Conservation (phyloP, 2,888 invertebrate genomes). For the Himalopsyche kuldschensis region DNA sequence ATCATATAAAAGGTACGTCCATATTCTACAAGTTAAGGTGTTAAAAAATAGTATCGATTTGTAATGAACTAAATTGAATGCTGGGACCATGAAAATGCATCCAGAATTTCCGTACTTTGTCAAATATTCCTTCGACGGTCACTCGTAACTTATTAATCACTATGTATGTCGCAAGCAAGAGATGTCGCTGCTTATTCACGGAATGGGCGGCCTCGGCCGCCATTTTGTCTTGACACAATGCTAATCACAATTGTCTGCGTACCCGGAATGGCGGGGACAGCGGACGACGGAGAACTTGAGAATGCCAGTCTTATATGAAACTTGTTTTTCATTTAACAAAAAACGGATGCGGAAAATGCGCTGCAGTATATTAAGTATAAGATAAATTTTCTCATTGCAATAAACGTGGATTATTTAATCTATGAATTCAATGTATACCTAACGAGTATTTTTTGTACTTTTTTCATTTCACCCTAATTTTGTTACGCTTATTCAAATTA, state of each 20-base stretch:
- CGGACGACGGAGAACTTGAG: background rate
- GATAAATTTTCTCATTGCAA: too few species aligned
- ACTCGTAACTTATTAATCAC: background rate
- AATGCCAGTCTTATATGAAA: background rate
- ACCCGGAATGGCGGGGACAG: background rate
- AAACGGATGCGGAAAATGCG: background rate
- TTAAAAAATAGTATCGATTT: too few species aligned
- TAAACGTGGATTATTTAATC: too few species aligned
- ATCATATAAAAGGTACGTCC: too few species aligned
- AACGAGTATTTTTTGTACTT: too few species aligned
- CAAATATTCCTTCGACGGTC: background rate
- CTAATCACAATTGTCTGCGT: background rate
- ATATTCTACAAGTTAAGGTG: too few species aligned
- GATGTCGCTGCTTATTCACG: conserved; percentile 6
- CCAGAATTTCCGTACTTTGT: background rate
- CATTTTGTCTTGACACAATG: conserved; percentile 5
- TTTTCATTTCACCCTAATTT: too few species aligned
- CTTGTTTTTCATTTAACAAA: background rate
- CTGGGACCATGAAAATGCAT: too few species aligned
- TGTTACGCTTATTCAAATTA: too few species aligned
- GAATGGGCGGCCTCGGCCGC: background rate
- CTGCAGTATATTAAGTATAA: background rate
- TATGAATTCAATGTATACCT: too few species aligned
- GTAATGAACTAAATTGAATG: too few species aligned
- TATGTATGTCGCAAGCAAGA: background rate